A percentile compares a stretch with the other conserved stretches of the same genome.
These are phyloP conservation scores for Camelus dromedarius DNA, from an alignment of 2,113 vertebrate genomes.

Conservation along the genomic window DNA sequence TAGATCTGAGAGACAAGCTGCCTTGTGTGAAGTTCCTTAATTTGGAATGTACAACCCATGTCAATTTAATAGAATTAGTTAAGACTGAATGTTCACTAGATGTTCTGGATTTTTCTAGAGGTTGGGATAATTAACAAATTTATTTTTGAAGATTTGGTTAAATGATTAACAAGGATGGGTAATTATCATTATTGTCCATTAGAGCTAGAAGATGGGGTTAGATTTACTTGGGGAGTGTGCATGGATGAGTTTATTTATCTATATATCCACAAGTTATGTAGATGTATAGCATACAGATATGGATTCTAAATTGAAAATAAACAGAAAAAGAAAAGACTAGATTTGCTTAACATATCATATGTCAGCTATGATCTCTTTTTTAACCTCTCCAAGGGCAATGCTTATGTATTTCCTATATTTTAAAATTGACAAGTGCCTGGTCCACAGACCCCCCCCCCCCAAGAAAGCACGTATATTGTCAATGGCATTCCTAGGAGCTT, in stretches of 20 bases:
- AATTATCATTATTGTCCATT: neutral
- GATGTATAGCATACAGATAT: neutral
- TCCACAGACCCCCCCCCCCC: neutral
- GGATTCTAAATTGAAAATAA: conserved; percentile 55
- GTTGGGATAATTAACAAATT: neutral
- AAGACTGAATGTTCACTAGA: neutral
- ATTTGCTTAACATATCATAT: neutral
- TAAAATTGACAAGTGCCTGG: conserved; percentile 52
- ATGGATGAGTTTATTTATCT: neutral
- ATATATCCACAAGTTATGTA: neutral
- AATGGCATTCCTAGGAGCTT: conserved; percentile 55
- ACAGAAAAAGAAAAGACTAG: neutral
- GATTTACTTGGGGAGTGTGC: neutral
- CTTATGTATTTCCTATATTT: conserved; percentile 53
- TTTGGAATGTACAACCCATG: neutral
- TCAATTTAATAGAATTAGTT: conserved; percentile 34
- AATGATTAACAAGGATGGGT: neutral
- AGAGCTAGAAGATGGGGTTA: neutral
- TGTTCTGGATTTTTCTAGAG: neutral
- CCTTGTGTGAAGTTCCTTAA: neutral
- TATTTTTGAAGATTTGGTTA: conserved; percentile 33
- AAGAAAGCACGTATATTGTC: conserved; percentile 58
- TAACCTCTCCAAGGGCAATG: conserved; percentile 33
- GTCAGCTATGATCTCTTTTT: neutral
- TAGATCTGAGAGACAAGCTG: neutral